Evolutionary conservation across 2,888 invertebrate genomes (phyloP).

Genomic region (Calephelis perditalis): DNA sequence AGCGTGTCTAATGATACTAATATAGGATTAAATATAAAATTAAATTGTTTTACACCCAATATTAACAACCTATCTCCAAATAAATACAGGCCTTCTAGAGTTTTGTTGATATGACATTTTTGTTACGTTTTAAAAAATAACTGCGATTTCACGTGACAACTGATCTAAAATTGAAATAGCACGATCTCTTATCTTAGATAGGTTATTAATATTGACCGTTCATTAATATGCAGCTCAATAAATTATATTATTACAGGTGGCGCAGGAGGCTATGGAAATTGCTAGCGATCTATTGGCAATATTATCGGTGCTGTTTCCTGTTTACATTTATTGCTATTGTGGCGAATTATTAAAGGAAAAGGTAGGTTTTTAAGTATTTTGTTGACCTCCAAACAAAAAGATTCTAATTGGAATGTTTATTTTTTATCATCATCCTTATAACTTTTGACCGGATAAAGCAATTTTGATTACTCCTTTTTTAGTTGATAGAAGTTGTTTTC

Average conservation of each 20-base stretch:
- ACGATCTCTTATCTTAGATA: too few species aligned
- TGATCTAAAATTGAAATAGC: not conserved
- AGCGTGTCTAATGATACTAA: too few species aligned
- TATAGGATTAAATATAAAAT: too few species aligned
- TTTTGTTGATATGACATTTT: too few species aligned
- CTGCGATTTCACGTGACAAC: too few species aligned
- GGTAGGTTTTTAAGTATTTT: slow-evolving; percentile 13
- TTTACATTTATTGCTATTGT: slow-evolving; percentile 24
- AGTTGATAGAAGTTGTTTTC: not conserved
- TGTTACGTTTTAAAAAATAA: not conserved
- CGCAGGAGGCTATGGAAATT: slow-evolving; percentile 15
- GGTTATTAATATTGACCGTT: too few species aligned
- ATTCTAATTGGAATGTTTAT: not conserved
- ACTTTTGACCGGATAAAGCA: not conserved
- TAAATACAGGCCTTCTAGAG: too few species aligned
- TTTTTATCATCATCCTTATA: not conserved
- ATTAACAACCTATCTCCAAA: too few species aligned
- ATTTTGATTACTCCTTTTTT: not conserved
- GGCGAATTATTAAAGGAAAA: slow-evolving; percentile 22
- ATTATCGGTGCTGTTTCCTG: slow-evolving; percentile 15
- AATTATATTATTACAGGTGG: slow-evolving; percentile 16
- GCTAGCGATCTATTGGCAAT: slow-evolving; percentile 14
- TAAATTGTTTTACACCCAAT: not conserved
- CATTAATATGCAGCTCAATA: not conserved
- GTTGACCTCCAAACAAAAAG: not conserved